These are phyloP conservation scores for Habroteleia sp. DNA, from an alignment of 2,888 invertebrate genomes.

Conservation along the genomic window DNA sequence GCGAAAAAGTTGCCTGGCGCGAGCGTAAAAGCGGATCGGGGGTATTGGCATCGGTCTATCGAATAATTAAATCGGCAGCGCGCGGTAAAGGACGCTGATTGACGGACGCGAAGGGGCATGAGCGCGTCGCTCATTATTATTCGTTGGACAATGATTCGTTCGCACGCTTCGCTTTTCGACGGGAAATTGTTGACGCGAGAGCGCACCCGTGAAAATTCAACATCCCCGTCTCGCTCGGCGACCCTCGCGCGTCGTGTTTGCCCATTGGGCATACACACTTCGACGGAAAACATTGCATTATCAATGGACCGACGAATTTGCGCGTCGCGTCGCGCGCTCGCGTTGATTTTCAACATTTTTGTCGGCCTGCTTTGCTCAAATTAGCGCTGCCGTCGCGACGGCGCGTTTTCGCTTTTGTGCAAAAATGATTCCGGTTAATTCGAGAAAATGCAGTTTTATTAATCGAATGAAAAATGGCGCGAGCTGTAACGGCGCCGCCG, in stretches of 20 bases:
- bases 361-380: too few relatives aligned
- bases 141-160: conserved; percentile 77
- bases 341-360: too few relatives aligned
- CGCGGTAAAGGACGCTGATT: conserved; percentile 73
- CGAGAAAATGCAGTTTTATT: too few relatives aligned
- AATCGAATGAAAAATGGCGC: too few relatives aligned
- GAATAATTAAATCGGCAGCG: conserved; percentile 79
- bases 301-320: conserved; percentile 35
- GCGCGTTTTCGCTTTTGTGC: neutral
- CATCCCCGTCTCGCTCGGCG: conserved; percentile 16
- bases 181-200: conserved; percentile 54
- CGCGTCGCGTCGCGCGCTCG: conserved; percentile 5
- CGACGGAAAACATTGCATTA: conserved; percentile 45
- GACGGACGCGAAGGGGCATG: conserved; percentile 64
- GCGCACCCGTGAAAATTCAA: conserved; percentile 54
- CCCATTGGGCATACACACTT: conserved; percentile 29
- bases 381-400: conserved; percentile 21
- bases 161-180: conserved; percentile 72
- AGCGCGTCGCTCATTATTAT: conserved; percentile 78
- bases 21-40: conserved; percentile 25
- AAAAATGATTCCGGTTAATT: neutral
- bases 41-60: conserved; percentile 77
- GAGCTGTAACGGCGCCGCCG: too few relatives aligned
- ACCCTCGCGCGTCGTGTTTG: conserved; percentile 33
- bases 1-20: conserved; percentile 38